A percentile compares a stretch with the other conserved stretches of the same genome.
phyloP scores from a whole-genome alignment of 1,140 invertebrate genomes.

The Whitmania pigra region DNA sequence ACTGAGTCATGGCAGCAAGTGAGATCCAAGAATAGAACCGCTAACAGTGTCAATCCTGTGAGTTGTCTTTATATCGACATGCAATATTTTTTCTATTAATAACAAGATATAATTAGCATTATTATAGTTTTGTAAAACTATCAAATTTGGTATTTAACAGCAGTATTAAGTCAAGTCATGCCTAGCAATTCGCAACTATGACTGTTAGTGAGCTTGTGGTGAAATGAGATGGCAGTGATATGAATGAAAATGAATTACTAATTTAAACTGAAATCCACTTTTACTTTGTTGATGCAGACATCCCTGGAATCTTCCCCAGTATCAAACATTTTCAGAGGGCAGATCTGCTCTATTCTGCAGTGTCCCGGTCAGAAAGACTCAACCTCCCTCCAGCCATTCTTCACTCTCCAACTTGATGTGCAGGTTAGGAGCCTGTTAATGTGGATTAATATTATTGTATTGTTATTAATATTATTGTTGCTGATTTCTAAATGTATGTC shows the following conservation, averaged over 20 bases:
- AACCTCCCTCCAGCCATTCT: slow-evolving; percentile 71
- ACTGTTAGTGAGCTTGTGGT: not conserved
- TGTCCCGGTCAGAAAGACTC: slow-evolving; percentile 61
- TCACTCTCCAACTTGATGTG: slow-evolving; percentile 81
- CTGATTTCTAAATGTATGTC: not conserved
- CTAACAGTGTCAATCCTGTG: slow-evolving; percentile 11
- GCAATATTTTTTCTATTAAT: not conserved
- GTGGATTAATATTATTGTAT: not conserved
- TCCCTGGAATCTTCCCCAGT: slow-evolving; percentile 59
- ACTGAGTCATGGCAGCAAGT: slow-evolving; percentile 11
- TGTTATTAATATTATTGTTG: not conserved
- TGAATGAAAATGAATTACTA: not conserved
- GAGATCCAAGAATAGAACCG: slow-evolving; percentile 7
- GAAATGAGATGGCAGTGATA: not conserved
- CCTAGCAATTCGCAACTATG: too few relatives aligned
- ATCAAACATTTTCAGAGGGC: slow-evolving; percentile 79
- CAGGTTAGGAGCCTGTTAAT: slow-evolving; percentile 51
- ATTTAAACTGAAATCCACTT: not conserved
- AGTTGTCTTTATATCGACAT: not conserved
- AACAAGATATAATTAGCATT: too few relatives aligned
- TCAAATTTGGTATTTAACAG: too few relatives aligned
- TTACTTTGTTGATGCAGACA: not conserved
- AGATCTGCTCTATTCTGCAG: slow-evolving; percentile 63
- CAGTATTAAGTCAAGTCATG: too few relatives aligned
- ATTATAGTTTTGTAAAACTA: too few relatives aligned